Percentiles rank a stretch among this genome's conserved stretches.
Evolutionary conservation across 2,113 vertebrate species (phyloP).

Genomic region (Lonchura striata): DNA sequence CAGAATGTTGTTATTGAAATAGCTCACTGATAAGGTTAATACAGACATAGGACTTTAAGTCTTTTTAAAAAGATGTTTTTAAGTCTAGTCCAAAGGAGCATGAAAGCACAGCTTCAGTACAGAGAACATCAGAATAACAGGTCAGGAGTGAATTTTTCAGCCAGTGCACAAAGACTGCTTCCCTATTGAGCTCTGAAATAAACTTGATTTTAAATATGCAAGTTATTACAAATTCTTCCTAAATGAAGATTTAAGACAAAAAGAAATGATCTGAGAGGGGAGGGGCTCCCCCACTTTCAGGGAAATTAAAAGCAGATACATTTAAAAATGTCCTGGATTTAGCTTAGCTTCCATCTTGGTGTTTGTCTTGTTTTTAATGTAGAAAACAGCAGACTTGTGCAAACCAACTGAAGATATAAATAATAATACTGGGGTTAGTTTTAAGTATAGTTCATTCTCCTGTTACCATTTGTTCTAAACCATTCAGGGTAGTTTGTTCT

Average conservation of each 20-base stretch:
- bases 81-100: neutral
- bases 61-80: neutral
- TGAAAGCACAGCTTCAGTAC: neutral
- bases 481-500: neutral
- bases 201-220: neutral
- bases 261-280: neutral
- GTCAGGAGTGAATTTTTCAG: neutral
- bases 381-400: neutral
- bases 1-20: neutral
- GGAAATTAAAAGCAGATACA: neutral
- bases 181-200: neutral
- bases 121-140: neutral
- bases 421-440: neutral
- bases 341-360: neutral
- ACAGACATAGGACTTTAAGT: neutral
- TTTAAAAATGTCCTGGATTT: neutral
- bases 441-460: neutral
- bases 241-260: neutral
- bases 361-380: neutral
- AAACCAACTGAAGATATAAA: neutral
- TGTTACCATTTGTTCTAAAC: neutral
- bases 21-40: neutral
- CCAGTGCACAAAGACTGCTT: neutral
- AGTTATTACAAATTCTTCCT: neutral
- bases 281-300: neutral